These are phyloP conservation scores for Erythrocebus patas DNA, from an alignment of 2,113 vertebrate species.

Conservation along the genomic window DNA sequence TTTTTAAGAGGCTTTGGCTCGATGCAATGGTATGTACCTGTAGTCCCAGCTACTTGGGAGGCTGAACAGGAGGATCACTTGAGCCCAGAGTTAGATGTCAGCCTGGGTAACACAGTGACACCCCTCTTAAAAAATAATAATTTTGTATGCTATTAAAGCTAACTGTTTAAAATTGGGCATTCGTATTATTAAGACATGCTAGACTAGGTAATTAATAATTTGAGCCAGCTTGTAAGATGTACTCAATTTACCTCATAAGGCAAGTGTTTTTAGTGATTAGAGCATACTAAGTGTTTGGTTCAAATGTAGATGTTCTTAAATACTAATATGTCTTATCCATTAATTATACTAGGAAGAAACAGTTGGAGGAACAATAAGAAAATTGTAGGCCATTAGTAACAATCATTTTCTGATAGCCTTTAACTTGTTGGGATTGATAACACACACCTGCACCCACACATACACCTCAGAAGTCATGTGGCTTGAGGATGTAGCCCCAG, in stretches of 20 bases:
- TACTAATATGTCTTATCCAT: slow-evolving; percentile 2
- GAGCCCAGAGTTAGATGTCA: neutral
- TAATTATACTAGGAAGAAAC: neutral
- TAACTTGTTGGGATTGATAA: neutral
- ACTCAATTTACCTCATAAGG: slow-evolving; percentile 53
- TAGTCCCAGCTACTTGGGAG: neutral
- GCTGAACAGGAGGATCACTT: neutral
- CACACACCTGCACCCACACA: neutral
- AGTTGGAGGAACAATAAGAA: slow-evolving; percentile 14
- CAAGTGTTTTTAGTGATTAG: slow-evolving; percentile 27
- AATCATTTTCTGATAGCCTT: neutral
- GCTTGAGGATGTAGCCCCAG: neutral
- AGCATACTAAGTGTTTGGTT: slow-evolving; percentile 27
- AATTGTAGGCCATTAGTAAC: slow-evolving; percentile 8
- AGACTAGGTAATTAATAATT: slow-evolving; percentile 39
- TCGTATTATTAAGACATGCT: slow-evolving; percentile 4
- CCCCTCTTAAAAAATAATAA: neutral
- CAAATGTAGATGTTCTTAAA: slow-evolving; percentile 42
- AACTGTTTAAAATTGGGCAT: neutral
- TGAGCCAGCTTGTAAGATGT: slow-evolving; percentile 29
- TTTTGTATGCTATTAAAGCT: neutral
- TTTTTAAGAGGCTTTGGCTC: neutral
- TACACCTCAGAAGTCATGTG: neutral
- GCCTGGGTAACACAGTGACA: neutral
- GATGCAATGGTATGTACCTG: neutral